Evolutionary conservation across 1,140 invertebrate genomes (phyloP).

Genomic region (Cydia strobilella): DNA sequence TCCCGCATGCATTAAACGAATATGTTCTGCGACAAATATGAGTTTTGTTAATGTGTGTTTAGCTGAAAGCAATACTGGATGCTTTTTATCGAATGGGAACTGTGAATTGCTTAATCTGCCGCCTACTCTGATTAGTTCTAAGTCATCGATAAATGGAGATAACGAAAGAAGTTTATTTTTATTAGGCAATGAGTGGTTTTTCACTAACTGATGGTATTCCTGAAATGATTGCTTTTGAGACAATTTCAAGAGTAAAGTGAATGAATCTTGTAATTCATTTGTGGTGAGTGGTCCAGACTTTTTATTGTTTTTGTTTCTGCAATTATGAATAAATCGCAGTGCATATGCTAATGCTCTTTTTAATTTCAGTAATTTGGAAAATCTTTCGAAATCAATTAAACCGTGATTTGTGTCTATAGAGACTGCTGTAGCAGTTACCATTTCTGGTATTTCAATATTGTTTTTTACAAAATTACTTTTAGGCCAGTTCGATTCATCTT

Average conservation of each 20-base stretch:
- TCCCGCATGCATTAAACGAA: conserved; percentile 50
- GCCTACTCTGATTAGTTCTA: conserved; percentile 58
- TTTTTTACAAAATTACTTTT: conserved; percentile 1
- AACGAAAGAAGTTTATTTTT: conserved; percentile 35
- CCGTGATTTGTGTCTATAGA: background rate
- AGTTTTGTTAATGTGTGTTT: conserved; percentile 50
- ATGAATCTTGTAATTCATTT: too few relatives aligned
- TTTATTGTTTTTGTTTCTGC: too few relatives aligned
- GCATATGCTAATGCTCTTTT: too few relatives aligned
- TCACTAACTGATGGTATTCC: background rate
- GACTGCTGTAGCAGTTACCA: background rate
- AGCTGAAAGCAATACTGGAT: conserved; percentile 65
- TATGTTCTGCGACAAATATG: conserved; percentile 56
- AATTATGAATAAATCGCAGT: too few relatives aligned
- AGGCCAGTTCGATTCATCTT: conserved; percentile 21
- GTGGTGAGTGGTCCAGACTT: too few relatives aligned
- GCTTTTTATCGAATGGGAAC: conserved; percentile 51
- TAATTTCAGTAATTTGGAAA: too few relatives aligned
- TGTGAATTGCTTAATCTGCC: conserved; percentile 54
- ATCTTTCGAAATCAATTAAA: conserved; percentile 12
- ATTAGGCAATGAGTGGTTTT: background rate
- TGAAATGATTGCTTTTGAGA: conserved; percentile 21
- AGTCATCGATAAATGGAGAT: conserved; percentile 55
- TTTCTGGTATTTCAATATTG: background rate
- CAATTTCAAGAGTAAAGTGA: background rate